Conservation (phyloP, 2,888 invertebrate species). For the Ophioninae sp. region DNA sequence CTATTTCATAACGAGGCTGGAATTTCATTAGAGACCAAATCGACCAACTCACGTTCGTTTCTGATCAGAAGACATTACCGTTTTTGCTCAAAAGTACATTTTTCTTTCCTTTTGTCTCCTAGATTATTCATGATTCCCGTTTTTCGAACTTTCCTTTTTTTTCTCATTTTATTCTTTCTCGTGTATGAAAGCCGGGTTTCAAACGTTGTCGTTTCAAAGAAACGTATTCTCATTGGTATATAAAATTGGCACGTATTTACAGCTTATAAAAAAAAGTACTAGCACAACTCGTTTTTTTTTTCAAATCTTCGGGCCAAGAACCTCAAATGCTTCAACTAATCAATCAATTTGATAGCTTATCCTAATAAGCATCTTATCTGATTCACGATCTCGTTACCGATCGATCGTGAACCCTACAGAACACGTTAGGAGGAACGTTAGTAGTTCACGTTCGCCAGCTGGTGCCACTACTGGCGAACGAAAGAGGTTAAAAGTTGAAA, state of each 20-base stretch:
- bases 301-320: too few relatives aligned
- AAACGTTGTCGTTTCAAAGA: not conserved
- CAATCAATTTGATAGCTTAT: too few relatives aligned
- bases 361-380: too few relatives aligned
- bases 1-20: constrained; percentile 51
- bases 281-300: too few relatives aligned
- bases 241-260: too few relatives aligned
- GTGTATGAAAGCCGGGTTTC: not conserved
- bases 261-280: too few relatives aligned
- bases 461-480: constrained; percentile 31
- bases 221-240: not conserved
- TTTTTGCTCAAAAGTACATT: not conserved
- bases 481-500: constrained; percentile 59
- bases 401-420: constrained; percentile 6
- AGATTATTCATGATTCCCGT: constrained; percentile 1
- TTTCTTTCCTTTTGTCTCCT: not conserved
- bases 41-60: constrained; percentile 16
- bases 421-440: constrained; percentile 34
- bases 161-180: not conserved
- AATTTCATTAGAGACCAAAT: constrained; percentile 54
- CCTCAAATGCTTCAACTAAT: too few relatives aligned
- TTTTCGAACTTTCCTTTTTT: not conserved
- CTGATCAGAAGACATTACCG: constrained; percentile 20
- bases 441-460: constrained; percentile 47
- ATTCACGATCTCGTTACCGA: constrained; percentile 13